Conservation (phyloP, 2,888 invertebrate species). For the Phlogophora meticulosa region DNA sequence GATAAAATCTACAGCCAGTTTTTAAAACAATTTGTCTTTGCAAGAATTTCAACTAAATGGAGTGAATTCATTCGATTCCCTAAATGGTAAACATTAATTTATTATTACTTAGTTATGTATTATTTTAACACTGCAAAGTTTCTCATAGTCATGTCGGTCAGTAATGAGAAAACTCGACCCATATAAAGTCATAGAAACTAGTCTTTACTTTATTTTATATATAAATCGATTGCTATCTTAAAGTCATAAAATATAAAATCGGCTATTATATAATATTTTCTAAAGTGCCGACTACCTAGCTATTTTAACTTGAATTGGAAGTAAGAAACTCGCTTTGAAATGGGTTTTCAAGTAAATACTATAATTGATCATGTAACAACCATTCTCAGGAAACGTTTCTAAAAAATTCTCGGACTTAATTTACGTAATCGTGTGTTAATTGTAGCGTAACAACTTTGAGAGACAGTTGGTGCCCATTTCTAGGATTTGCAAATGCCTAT, state of each 20-base stretch:
- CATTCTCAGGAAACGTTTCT: constrained; percentile 51
- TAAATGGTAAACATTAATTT: neutral
- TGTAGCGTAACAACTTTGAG: constrained; percentile 35
- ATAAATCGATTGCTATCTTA: constrained; percentile 3
- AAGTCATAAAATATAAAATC: constrained; percentile 13
- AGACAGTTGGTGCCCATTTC: constrained; percentile 35
- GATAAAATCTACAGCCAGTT: constrained; percentile 6
- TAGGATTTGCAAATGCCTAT: constrained; percentile 27
- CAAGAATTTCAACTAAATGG: neutral
- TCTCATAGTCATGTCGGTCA: constrained; percentile 3
- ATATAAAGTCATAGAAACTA: constrained; percentile 9
- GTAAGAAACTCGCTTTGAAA: constrained; percentile 39
- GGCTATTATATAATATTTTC: constrained; percentile 1
- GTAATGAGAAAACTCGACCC: neutral
- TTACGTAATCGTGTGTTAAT: constrained; percentile 59
- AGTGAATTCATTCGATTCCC: constrained; percentile 4
- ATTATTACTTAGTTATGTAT: neutral
- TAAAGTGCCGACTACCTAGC: neutral
- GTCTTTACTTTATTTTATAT: neutral
- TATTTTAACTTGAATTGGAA: constrained; percentile 10
- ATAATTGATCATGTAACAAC: constrained; percentile 55
- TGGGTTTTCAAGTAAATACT: constrained; percentile 43
- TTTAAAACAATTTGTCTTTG: constrained; percentile 10
- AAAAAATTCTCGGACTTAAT: constrained; percentile 46
- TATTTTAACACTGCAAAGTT: constrained; percentile 7